Percentiles rank a stretch among this genome's conserved stretches.
Conservation (phyloP, 2,888 invertebrate species). For the Amphipyra tragopoginis region DNA sequence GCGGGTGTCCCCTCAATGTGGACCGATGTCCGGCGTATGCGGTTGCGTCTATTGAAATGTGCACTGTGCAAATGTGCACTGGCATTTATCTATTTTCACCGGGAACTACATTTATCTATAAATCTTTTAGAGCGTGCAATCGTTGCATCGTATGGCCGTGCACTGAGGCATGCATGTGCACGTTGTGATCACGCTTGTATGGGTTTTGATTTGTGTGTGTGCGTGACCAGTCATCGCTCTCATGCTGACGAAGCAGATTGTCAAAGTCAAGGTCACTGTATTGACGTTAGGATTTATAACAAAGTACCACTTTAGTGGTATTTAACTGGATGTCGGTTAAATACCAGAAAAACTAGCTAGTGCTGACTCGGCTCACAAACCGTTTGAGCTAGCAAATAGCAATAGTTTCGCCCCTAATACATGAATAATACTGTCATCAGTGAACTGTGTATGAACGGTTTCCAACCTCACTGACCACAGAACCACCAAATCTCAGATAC, state of each 20-base stretch:
- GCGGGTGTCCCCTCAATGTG: conserved; percentile 81
- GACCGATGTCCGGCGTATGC: conserved; percentile 60
- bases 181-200: conserved; percentile 60
- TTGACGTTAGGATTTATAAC: conserved; percentile 28
- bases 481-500: too few relatives aligned
- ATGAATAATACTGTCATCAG: too few relatives aligned
- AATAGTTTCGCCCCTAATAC: too few relatives aligned
- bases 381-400: too few relatives aligned
- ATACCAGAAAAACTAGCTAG: too few relatives aligned
- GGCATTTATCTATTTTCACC: conserved; percentile 90
- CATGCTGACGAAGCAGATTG: conserved; percentile 66
- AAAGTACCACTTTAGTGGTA: conserved; percentile 11
- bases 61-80: conserved; percentile 85
- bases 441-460: too few relatives aligned
- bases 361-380: too few relatives aligned
- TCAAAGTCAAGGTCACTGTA: conserved; percentile 75
- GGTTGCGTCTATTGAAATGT: conserved; percentile 88
- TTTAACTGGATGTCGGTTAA: too few relatives aligned
- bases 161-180: conserved; percentile 80
- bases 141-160: conserved; percentile 87
- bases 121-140: conserved; percentile 91
- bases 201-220: conserved; percentile 62
- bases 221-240: conserved; percentile 69
- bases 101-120: conserved; percentile 90
- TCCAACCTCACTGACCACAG: too few relatives aligned